These are phyloP conservation scores for Mythimna impura DNA, from an alignment of 2,888 invertebrate genomes.

Conservation along the genomic window DNA sequence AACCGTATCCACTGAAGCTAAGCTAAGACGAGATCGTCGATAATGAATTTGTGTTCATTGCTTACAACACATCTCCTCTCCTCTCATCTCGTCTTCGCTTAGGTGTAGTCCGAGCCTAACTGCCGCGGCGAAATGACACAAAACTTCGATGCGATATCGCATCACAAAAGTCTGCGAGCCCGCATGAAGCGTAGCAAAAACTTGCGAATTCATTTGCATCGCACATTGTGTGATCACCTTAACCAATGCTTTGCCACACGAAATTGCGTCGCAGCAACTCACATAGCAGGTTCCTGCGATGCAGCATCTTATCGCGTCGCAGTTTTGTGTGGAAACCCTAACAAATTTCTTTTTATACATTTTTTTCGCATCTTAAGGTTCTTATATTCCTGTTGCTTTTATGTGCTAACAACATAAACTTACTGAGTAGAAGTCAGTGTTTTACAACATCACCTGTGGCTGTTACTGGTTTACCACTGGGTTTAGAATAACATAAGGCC, in stretches of 20 bases:
- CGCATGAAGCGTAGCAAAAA: too few species aligned
- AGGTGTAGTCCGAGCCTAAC: not conserved
- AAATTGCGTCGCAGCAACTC: too few species aligned
- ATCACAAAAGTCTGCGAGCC: too few species aligned
- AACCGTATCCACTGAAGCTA: not conserved
- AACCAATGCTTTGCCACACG: too few species aligned
- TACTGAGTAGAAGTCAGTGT: constrained; percentile 28
- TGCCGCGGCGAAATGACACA: not conserved
- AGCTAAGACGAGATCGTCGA: not conserved
- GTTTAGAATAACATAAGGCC: constrained; percentile 28
- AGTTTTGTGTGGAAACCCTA: too few species aligned
- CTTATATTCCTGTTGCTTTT: too few species aligned
- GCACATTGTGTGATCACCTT: too few species aligned
- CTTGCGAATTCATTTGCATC: too few species aligned
- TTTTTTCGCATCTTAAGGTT: not conserved
- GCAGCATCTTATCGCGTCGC: too few species aligned
- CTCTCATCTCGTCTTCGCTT: not conserved
- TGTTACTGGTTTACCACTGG: constrained; percentile 37
- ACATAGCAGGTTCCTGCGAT: too few species aligned
- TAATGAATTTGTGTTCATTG: not conserved
- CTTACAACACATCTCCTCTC: not conserved
- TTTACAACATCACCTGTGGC: constrained; percentile 46
- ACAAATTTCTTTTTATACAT: too few species aligned
- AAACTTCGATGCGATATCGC: too few species aligned
- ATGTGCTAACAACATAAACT: constrained; percentile 14